Evolutionary conservation across 2,113 vertebrate species (phyloP).

Genomic region (Trichechus manatus): DNA sequence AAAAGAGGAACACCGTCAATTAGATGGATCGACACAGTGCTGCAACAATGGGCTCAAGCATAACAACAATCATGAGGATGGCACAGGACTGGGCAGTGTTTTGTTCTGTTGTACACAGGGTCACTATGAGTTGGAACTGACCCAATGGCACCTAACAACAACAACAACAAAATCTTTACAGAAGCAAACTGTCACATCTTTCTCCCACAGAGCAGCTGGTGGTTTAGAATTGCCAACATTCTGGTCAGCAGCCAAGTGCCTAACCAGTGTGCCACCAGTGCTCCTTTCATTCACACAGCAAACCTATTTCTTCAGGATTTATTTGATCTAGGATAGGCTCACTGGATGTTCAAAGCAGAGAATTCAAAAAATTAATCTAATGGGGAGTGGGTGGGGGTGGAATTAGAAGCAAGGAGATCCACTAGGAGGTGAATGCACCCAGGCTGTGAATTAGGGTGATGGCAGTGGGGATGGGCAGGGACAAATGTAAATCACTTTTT

Average conservation of each 20-base stretch:
- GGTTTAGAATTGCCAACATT: background rate
- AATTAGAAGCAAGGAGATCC: background rate
- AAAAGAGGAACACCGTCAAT: background rate
- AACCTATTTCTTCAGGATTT: background rate
- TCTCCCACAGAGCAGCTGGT: background rate
- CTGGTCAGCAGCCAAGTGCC: background rate
- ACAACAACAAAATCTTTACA: background rate
- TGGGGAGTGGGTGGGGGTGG: background rate
- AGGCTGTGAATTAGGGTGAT: background rate
- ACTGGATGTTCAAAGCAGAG: background rate
- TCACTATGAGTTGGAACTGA: background rate
- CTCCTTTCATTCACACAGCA: background rate
- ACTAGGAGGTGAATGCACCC: background rate
- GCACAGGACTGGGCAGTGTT: background rate
- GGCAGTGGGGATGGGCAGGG: background rate
- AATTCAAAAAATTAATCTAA: constrained; percentile 18
- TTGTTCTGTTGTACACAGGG: background rate
- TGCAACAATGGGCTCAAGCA: background rate
- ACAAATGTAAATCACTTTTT: background rate
- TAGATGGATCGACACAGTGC: background rate
- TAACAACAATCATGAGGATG: background rate
- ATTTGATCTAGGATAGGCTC: background rate
- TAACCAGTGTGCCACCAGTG: background rate
- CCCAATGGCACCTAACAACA: background rate
- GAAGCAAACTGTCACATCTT: background rate